These are phyloP conservation scores for Silvanus unidentatus DNA, from an alignment of 2,888 invertebrate species.

Conservation along the genomic window DNA sequence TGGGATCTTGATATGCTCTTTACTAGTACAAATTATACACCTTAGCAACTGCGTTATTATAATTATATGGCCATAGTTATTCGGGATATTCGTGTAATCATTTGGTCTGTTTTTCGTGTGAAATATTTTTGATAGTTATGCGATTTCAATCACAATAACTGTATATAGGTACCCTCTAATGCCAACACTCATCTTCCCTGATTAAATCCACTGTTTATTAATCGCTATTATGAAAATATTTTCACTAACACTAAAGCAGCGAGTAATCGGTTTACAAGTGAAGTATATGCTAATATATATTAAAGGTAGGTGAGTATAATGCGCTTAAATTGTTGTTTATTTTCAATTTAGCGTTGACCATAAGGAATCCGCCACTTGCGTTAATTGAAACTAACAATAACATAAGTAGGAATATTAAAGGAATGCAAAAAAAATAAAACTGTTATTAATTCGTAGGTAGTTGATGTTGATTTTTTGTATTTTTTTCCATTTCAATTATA, in stretches of 20 bases:
- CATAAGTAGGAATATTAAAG: too few species aligned
- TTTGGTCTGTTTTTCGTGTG: slow-evolving; percentile 2
- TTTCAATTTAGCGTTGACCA: slow-evolving; percentile 3
- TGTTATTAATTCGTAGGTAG: too few species aligned
- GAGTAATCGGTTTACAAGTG: slow-evolving; percentile 24
- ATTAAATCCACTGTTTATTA: slow-evolving; percentile 18
- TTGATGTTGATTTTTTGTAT: too few species aligned
- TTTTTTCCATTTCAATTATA: too few species aligned
- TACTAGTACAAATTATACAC: slow-evolving; percentile 2
- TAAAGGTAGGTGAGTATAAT: neutral
- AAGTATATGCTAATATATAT: neutral
- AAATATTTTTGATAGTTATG: neutral
- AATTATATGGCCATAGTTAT: slow-evolving; percentile 2
- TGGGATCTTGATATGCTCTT: neutral
- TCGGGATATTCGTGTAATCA: too few species aligned
- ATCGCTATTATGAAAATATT: slow-evolving; percentile 16
- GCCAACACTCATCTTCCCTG: too few species aligned
- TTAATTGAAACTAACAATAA: too few species aligned
- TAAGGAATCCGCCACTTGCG: neutral
- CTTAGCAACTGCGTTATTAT: neutral
- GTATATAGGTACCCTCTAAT: too few species aligned
- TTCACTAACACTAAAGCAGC: slow-evolving; percentile 19
- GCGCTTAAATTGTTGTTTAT: slow-evolving; percentile 4
- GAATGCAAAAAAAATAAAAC: too few species aligned
- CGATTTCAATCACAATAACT: slow-evolving; percentile 2